A percentile compares a stretch with the other conserved stretches of the same genome.
Evolutionary conservation across 1,140 invertebrate genomes (phyloP).

Genomic region (Leptinotarsa texana): DNA sequence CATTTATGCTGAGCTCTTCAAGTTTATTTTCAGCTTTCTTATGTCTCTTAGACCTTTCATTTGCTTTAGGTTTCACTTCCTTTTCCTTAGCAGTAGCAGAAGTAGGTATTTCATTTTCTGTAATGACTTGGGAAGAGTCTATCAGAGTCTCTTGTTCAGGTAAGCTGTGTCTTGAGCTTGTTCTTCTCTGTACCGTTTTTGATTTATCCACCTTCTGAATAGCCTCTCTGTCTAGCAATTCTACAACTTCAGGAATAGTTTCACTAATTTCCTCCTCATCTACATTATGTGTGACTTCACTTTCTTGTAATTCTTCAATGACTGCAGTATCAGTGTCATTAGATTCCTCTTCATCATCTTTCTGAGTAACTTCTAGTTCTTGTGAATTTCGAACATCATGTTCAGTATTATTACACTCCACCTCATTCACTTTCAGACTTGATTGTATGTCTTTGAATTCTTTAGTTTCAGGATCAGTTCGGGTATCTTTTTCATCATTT

Average conservation of each 20-base stretch:
- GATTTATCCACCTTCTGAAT: not conserved
- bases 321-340: not conserved
- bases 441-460: no score
- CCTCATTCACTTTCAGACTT: no score
- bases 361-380: not conserved
- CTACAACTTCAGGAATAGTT: not conserved
- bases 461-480: no score
- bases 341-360: not conserved
- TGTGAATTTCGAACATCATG: no score
- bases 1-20: constrained; percentile 35
- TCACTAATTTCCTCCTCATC: not conserved
- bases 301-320: not conserved
- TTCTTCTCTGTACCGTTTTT: not conserved
- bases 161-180: not conserved
- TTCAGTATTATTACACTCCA: no score
- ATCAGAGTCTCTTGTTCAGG: constrained; percentile 5
- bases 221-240: not conserved
- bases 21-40: constrained; percentile 17
- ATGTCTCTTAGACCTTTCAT: constrained; percentile 22
- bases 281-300: not conserved
- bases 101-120: not conserved
- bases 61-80: constrained; percentile 5
- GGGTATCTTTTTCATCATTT: no score
- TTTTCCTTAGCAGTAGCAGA: constrained; percentile 7
- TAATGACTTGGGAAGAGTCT: constrained; percentile 2